Conservation (phyloP, 1,140 invertebrate genomes). For the Pissodes strobi region DNA sequence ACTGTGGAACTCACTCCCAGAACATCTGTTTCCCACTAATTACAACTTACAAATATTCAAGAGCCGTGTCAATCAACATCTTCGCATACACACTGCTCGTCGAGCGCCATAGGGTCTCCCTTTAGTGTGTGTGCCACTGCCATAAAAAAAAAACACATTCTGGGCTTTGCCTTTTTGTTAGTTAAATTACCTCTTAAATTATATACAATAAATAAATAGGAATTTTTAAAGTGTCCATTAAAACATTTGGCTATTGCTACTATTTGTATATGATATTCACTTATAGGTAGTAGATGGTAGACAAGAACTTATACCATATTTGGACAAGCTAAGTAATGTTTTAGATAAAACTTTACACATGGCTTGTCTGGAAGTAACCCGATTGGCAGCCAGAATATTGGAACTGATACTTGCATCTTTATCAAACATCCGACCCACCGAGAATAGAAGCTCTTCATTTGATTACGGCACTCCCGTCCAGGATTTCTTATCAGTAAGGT, state of each 20-base stretch:
- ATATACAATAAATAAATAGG: not conserved
- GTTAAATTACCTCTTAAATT: too few species aligned
- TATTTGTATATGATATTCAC: slow-evolving; percentile 1
- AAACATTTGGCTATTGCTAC: not conserved
- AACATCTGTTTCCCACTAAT: too few species aligned
- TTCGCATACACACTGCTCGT: too few species aligned
- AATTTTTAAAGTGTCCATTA: not conserved
- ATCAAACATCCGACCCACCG: slow-evolving; percentile 65
- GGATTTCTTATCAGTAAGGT: slow-evolving; percentile 76
- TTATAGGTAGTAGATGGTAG: slow-evolving; percentile 49
- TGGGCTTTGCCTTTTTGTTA: too few species aligned
- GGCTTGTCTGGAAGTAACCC: slow-evolving; percentile 60
- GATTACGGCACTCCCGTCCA: slow-evolving; percentile 67
- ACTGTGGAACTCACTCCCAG: too few species aligned
- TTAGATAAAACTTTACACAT: slow-evolving; percentile 61
- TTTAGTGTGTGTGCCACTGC: too few species aligned
- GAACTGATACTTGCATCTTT: slow-evolving; percentile 62
- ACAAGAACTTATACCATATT: slow-evolving; percentile 59
- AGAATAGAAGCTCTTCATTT: slow-evolving; percentile 65
- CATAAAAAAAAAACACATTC: too few species aligned
- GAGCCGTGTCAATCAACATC: too few species aligned
- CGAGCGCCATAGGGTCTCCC: too few species aligned
- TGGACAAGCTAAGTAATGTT: slow-evolving; percentile 58
- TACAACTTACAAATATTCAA: too few species aligned
- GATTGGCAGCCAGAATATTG: slow-evolving; percentile 58